These are phyloP conservation scores for Myiagra hebetior DNA, from an alignment of 2,113 vertebrate genomes.

Conservation along the genomic window DNA sequence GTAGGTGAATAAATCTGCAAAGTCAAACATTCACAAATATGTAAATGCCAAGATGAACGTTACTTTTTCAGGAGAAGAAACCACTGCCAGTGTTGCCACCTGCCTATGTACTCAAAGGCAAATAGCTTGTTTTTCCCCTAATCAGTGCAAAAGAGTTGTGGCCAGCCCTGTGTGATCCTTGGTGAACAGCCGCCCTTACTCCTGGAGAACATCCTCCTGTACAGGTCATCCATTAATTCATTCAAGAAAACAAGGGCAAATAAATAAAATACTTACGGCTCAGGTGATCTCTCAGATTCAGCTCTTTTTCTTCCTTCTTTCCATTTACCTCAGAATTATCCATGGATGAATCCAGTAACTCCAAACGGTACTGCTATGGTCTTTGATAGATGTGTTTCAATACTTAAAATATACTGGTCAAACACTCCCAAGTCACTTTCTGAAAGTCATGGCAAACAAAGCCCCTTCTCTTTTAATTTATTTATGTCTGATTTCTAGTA, in stretches of 20 bases:
- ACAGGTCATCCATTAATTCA: not conserved
- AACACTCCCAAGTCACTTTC: not conserved
- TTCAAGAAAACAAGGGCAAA: not conserved
- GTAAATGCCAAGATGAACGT: not conserved
- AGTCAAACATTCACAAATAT: conserved; percentile 23
- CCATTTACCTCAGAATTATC: not conserved
- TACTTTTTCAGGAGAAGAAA: not conserved
- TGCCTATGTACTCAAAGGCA: not conserved
- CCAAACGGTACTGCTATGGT: not conserved
- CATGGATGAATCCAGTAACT: not conserved
- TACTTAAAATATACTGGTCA: not conserved
- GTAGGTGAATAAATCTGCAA: conserved; percentile 26
- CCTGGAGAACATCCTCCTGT: not conserved
- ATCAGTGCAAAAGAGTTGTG: not conserved
- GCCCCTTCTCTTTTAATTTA: not conserved
- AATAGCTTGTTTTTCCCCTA: not conserved
- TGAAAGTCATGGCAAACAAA: not conserved
- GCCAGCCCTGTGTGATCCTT: not conserved
- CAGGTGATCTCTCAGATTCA: not conserved
- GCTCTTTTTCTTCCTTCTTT: not conserved
- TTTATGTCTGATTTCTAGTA: not conserved
- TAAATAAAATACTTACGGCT: not conserved
- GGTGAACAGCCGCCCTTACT: not conserved
- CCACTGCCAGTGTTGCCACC: not conserved
- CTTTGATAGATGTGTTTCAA: not conserved